Conservation (phyloP, 2,113 vertebrate species). For the Hypanus sabinus region DNA sequence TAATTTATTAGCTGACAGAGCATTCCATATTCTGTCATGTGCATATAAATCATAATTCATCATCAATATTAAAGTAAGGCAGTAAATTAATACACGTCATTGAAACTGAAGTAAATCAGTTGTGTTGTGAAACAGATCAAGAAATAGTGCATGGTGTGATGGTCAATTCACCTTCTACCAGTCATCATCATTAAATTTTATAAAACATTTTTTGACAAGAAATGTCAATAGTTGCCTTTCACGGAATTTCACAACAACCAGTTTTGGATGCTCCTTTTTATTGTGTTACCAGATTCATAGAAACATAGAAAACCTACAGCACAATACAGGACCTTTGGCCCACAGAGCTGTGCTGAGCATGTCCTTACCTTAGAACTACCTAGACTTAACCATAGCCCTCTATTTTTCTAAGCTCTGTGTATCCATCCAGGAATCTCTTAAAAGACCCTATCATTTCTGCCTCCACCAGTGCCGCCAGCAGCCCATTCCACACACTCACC, state of each 20-base stretch:
- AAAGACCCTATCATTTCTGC: too few relatives aligned
- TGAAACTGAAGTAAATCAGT: background rate
- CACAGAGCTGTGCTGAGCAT: too few relatives aligned
- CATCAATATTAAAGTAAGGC: background rate
- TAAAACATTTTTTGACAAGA: background rate
- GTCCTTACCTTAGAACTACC: too few relatives aligned
- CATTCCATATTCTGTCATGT: background rate
- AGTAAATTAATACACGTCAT: background rate
- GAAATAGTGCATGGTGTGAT: background rate
- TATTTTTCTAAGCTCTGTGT: too few relatives aligned
- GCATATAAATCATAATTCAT: background rate
- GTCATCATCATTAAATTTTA: background rate
- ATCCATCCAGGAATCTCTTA: too few relatives aligned
- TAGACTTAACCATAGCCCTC: too few relatives aligned
- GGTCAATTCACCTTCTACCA: background rate
- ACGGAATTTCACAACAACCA: background rate
- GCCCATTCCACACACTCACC: too few relatives aligned
- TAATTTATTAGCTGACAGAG: background rate
- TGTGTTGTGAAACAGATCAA: background rate
- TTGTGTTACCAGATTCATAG: too few relatives aligned
- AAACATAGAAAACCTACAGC: too few relatives aligned
- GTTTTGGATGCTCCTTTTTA: background rate
- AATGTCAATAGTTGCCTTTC: background rate
- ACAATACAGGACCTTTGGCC: too few relatives aligned
- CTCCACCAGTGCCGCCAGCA: too few relatives aligned